Evolutionary conservation across 2,888 invertebrate species (phyloP).

Genomic region (Tanytarsus gracilentus): DNA sequence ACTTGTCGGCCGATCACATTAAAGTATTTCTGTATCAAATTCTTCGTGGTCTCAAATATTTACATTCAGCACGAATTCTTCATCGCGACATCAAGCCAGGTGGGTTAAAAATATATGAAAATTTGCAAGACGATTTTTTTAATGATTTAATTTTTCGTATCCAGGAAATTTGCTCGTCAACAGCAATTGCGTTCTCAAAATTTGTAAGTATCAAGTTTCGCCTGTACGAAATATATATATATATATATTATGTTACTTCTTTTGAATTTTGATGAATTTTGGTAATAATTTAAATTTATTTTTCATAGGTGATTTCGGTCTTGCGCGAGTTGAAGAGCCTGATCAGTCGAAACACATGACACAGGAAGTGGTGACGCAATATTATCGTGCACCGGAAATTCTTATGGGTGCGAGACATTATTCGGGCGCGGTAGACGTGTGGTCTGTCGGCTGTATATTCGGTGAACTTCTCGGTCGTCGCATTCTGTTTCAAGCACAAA

Average conservation of each 20-base stretch:
- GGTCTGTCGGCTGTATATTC: constrained; percentile 99
- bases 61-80: constrained; percentile 95
- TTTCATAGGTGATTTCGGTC: constrained; percentile 89
- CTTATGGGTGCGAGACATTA: constrained; percentile 98
- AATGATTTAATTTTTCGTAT: no score
- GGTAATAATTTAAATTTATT: constrained; percentile 29
- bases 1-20: constrained; percentile 97
- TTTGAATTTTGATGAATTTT: constrained; percentile 1
- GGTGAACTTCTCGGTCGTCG: constrained; percentile 91
- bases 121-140: no score
- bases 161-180: constrained; percentile 98
- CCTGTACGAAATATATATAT: no score
- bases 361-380: constrained; percentile 99
- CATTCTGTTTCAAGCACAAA: constrained; percentile 97
- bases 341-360: constrained; percentile 94
- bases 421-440: constrained; percentile 93
- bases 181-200: constrained; percentile 95
- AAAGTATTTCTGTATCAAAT: constrained; percentile 99
- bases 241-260: no score
- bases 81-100: constrained; percentile 99
- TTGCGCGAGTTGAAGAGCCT: constrained; percentile 95
- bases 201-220: constrained; percentile 18
- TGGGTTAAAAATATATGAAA: no score
- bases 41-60: constrained; percentile 96
- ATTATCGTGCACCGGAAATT: constrained; percentile 98